Evolutionary conservation across 1,140 invertebrate species (phyloP).

Genomic region (Araneus ventricosus): DNA sequence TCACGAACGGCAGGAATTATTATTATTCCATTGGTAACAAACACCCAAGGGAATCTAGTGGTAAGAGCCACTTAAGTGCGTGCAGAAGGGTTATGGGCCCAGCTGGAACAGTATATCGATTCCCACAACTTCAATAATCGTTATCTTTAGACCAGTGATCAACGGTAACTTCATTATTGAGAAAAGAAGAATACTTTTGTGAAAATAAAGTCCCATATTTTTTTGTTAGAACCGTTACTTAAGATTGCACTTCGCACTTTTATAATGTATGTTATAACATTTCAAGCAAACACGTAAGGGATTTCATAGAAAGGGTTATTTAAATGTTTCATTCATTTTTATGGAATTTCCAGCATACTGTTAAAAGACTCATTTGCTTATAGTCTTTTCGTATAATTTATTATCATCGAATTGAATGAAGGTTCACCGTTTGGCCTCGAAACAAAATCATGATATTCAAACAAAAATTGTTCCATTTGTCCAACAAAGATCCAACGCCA

Average conservation of each 20-base stretch:
- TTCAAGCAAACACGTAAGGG: too few species aligned
- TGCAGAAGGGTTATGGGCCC: slow-evolving; percentile 57
- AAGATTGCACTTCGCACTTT: not conserved
- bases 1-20: slow-evolving; percentile 35
- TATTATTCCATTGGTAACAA: slow-evolving; percentile 57
- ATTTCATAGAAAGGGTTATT: too few species aligned
- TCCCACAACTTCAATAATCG: slow-evolving; percentile 57
- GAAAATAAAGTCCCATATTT: not conserved
- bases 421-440: too few species aligned
- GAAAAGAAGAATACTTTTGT: not conserved
- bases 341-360: too few species aligned
- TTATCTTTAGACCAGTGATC: slow-evolving; percentile 52
- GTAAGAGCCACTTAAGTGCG: slow-evolving; percentile 49
- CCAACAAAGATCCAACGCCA: too few species aligned
- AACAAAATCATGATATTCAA: too few species aligned
- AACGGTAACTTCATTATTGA: slow-evolving; percentile 19
- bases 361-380: too few species aligned
- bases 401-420: too few species aligned
- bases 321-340: too few species aligned
- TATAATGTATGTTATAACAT: too few species aligned
- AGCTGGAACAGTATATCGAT: slow-evolving; percentile 66
- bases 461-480: too few species aligned
- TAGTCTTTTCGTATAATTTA: too few species aligned
- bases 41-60: slow-evolving; percentile 17
- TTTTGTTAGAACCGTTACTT: not conserved